Percentiles rank a stretch among this genome's conserved stretches.
These are phyloP conservation scores for Gymnocephalus cernua DNA, from an alignment of 2,113 vertebrate species.

Conservation along the genomic window DNA sequence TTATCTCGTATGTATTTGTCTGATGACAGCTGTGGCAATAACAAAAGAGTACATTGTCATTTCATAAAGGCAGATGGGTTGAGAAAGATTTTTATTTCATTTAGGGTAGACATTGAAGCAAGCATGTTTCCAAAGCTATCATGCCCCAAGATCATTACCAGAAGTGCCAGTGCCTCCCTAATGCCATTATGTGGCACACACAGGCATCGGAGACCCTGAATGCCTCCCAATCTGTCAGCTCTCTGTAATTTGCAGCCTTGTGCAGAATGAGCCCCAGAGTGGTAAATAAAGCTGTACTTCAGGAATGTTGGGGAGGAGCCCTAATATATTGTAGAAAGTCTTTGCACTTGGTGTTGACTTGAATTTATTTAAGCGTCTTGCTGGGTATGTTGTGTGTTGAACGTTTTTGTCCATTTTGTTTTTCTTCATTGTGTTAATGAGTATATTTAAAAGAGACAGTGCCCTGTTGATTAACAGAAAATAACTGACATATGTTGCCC, in stretches of 20 bases:
- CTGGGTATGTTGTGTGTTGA: background rate
- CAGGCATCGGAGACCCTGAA: background rate
- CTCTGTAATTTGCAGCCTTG: constrained; percentile 49
- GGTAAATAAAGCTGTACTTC: constrained; percentile 51
- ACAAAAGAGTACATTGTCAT: background rate
- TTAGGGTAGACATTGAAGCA: background rate
- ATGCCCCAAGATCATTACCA: background rate
- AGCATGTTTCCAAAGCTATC: background rate
- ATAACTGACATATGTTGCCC: background rate
- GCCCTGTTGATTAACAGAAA: background rate
- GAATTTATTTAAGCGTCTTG: constrained; percentile 2
- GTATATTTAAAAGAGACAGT: background rate
- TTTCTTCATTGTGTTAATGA: background rate
- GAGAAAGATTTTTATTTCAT: background rate
- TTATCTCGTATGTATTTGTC: background rate
- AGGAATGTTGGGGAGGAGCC: constrained; percentile 61
- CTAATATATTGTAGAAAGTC: constrained; percentile 14
- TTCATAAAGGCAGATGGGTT: background rate
- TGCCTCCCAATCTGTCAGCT: constrained; percentile 52
- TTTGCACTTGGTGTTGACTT: constrained; percentile 3
- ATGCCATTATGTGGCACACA: constrained; percentile 14
- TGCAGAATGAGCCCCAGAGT: constrained; percentile 27
- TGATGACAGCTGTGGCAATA: background rate
- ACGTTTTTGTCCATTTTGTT: background rate
- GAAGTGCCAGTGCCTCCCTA: background rate